Conservation (phyloP, 2,797 vertebrate genomes). For the Lutjanus argentimaculatus region DNA sequence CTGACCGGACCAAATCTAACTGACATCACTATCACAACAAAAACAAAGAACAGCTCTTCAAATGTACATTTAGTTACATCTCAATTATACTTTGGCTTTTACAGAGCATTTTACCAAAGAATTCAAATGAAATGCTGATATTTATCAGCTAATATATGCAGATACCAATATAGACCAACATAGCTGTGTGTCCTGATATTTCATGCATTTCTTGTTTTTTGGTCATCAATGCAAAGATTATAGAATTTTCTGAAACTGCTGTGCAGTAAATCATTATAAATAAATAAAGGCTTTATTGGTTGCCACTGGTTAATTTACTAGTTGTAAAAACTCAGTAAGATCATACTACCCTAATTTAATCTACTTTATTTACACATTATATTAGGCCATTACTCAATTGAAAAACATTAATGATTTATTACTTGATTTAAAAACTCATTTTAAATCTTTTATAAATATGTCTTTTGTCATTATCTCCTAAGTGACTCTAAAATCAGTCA, state of each 20-base stretch:
- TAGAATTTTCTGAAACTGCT: neutral
- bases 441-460: neutral
- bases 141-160: too few species aligned
- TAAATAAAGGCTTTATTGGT: neutral
- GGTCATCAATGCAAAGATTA: neutral
- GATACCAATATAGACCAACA: too few species aligned
- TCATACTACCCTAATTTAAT: too few species aligned
- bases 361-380: neutral
- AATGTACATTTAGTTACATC: too few species aligned
- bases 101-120: too few species aligned
- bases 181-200: too few species aligned
- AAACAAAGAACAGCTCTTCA: too few species aligned
- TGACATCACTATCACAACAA: too few species aligned
- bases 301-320: neutral
- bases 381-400: neutral
- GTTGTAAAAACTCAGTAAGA: too few species aligned
- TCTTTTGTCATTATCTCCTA: neutral
- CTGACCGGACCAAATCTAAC: too few species aligned
- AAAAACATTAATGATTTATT: neutral
- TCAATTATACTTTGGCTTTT: too few species aligned
- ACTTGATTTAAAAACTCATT: neutral
- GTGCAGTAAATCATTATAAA: neutral
- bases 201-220: neutral
- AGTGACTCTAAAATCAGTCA: slow-evolving; percentile 9
- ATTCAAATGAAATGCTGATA: too few species aligned